Evolutionary conservation across 2,888 invertebrate genomes (phyloP).

Genomic region (Prosopocoilus inquinatus): DNA sequence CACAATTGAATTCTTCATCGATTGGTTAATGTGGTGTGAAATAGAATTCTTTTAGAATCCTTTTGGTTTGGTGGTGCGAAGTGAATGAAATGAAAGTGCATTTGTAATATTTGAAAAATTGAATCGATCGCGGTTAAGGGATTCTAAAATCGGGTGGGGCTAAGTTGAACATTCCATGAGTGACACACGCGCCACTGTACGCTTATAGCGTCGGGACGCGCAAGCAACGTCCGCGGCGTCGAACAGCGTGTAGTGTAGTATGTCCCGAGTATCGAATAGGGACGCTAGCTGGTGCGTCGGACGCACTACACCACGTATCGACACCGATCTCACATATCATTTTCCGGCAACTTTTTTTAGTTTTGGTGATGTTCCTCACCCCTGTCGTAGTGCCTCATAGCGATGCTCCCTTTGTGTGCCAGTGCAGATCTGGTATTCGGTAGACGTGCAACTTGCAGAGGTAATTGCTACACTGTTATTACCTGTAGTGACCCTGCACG

Average conservation of each 20-base stretch:
- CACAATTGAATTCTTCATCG: too few species aligned
- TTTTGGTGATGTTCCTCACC: constrained; percentile 34
- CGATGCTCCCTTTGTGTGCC: constrained; percentile 29
- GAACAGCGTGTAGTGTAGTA: constrained; percentile 45
- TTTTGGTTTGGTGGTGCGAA: too few species aligned
- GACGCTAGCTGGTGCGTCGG: constrained; percentile 38
- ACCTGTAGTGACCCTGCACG: too few species aligned
- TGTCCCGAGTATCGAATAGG: constrained; percentile 41
- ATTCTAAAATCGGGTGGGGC: constrained; percentile 16
- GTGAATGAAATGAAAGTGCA: too few species aligned
- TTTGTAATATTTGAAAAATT: too few species aligned
- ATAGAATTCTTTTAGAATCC: too few species aligned
- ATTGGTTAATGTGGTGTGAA: too few species aligned
- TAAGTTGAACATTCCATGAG: constrained; percentile 6
- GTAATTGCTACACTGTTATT: too few species aligned
- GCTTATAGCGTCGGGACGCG: constrained; percentile 33
- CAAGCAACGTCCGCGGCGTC: constrained; percentile 25
- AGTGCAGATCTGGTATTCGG: constrained; percentile 28
- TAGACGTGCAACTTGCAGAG: constrained; percentile 28
- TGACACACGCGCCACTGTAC: constrained; percentile 33
- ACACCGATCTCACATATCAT: constrained; percentile 37
- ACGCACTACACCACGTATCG: constrained; percentile 34
- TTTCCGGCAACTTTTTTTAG: constrained; percentile 33
- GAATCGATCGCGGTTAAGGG: too few species aligned
- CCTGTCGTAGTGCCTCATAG: constrained; percentile 38